A percentile compares a stretch with the other conserved stretches of the same genome.
These are phyloP conservation scores for Nomada lathburiana DNA, from an alignment of 2,888 invertebrate species.

Conservation along the genomic window DNA sequence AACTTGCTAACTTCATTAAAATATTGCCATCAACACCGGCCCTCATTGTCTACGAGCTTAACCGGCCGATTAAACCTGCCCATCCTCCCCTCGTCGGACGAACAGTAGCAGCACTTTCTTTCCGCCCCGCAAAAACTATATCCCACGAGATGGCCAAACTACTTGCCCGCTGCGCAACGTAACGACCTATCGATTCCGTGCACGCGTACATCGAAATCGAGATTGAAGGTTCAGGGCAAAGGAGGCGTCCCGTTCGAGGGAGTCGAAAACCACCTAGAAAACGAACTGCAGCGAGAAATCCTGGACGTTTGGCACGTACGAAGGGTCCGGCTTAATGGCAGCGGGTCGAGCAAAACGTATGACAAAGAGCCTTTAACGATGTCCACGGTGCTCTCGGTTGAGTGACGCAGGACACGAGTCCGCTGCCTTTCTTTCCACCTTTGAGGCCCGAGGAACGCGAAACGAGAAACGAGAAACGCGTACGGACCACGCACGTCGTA, in stretches of 20 bases:
- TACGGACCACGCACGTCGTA: constrained; percentile 83
- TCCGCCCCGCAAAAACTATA: constrained; percentile 29
- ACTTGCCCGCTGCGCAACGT: background rate
- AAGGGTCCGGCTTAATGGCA: constrained; percentile 42
- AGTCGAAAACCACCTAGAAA: constrained; percentile 8
- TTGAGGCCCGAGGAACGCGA: constrained; percentile 24
- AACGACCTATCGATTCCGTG: background rate
- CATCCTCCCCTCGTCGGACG: constrained; percentile 19
- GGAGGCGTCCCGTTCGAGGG: too few species aligned
- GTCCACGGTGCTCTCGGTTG: constrained; percentile 46
- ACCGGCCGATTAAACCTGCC: constrained; percentile 67
- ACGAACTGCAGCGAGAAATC: constrained; percentile 13
- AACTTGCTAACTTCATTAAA: constrained; percentile 79
- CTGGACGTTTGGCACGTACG: constrained; percentile 49
- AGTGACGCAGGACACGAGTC: constrained; percentile 70
- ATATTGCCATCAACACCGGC: constrained; percentile 76
- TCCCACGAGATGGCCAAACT: background rate
- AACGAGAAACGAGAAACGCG: constrained; percentile 35
- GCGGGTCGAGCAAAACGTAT: constrained; percentile 38
- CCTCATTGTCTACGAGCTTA: constrained; percentile 69
- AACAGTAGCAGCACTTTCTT: constrained; percentile 63
- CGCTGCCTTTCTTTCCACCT: constrained; percentile 41
- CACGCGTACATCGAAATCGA: too few species aligned
- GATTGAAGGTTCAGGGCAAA: too few species aligned
- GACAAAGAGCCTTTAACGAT: constrained; percentile 64